phyloP scores from a whole-genome alignment of 1,140 invertebrate genomes.

The Bombus cullumanus region DNA sequence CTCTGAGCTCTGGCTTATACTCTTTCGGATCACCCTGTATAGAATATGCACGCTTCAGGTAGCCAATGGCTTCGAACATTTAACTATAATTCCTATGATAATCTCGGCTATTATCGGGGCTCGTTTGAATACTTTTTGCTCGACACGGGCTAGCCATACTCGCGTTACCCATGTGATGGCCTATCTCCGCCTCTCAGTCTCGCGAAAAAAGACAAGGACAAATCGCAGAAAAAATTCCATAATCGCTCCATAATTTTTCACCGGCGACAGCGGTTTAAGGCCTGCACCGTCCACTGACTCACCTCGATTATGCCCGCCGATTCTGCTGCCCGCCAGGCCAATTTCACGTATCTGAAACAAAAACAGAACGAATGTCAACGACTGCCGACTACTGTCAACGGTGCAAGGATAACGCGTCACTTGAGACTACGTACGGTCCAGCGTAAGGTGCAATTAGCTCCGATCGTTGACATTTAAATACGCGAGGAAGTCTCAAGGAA shows the following conservation, averaged over 20 bases:
- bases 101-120: constrained; percentile 40
- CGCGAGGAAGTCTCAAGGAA: neutral
- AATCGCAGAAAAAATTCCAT: constrained; percentile 14
- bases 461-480: neutral
- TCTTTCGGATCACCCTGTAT: neutral
- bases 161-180: neutral
- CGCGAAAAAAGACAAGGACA: neutral
- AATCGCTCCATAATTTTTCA: constrained; percentile 36
- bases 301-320: constrained; percentile 37
- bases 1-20: too few species aligned
- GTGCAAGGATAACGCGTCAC: neutral
- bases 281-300: constrained; percentile 11
- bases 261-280: constrained; percentile 32
- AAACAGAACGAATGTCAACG: constrained; percentile 30
- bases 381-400: neutral
- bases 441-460: neutral
- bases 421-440: too few species aligned
- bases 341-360: constrained; percentile 44
- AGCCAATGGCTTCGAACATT: constrained; percentile 16
- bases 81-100: constrained; percentile 53
- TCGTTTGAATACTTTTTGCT: constrained; percentile 26
- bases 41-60: neutral
- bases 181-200: neutral
- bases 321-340: neutral
- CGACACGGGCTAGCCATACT: neutral